Percentiles rank a stretch among this genome's conserved stretches.
Evolutionary conservation across 2,888 invertebrate species (phyloP).

Genomic region (Lasioglossum morio): DNA sequence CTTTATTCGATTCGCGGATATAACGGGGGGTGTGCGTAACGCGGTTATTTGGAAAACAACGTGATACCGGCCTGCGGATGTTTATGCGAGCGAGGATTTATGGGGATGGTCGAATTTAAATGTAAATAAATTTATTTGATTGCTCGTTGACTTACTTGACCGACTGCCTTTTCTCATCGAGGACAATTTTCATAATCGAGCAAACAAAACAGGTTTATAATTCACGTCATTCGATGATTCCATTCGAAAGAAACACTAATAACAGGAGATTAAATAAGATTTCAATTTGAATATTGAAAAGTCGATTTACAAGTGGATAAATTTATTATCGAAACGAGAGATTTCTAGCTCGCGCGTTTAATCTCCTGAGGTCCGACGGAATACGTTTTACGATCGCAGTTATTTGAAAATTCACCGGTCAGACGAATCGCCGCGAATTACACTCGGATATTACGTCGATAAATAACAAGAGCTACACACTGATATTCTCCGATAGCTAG

Average conservation of each 20-base stretch:
- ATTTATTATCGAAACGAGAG: background rate
- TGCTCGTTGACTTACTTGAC: background rate
- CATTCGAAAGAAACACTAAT: background rate
- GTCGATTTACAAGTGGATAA: background rate
- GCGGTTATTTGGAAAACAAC: constrained; percentile 46
- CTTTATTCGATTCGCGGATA: constrained; percentile 17
- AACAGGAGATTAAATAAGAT: background rate
- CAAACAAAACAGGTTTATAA: background rate
- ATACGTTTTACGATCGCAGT: background rate
- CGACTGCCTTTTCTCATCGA: background rate
- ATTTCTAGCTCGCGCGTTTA: background rate
- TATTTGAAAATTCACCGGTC: background rate
- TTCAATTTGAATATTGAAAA: background rate
- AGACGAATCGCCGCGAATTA: background rate
- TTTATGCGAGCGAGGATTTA: background rate
- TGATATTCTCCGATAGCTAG: background rate
- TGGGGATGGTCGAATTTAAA: background rate
- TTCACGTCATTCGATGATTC: background rate
- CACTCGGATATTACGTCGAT: constrained; percentile 16
- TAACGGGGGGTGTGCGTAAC: background rate
- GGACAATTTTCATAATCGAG: background rate
- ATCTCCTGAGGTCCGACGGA: background rate
- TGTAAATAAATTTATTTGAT: background rate
- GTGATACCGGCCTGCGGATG: background rate
- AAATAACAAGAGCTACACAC: background rate